phyloP scores from a whole-genome alignment of 2,113 vertebrate species.

The Oryctolagus cuniculus region mOryCun1.1 NC_091435.1:25248501-25249000 shows the following conservation, averaged over 20 bases:
- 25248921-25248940: no score
- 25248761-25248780: not conserved
- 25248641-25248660: not conserved
- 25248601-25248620: not conserved
- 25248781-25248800: not conserved
- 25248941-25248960: no score
- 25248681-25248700: not conserved
- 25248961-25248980: no score
- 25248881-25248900: no score
- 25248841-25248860: no score
- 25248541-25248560: conserved; percentile 52
- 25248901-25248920: no score
- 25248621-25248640: not conserved
- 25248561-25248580: conserved; percentile 30
- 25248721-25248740: not conserved
- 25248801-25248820: not conserved
- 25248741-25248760: not conserved
- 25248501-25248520: not conserved
- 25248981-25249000: not conserved
- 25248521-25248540: conserved; percentile 7
- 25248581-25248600: not conserved
- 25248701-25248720: not conserved
- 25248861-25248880: no score
- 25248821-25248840: not conserved
- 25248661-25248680: not conserved